Conservation (phyloP, 2,888 invertebrate species). For the Galerucella calmariensis region DNA sequence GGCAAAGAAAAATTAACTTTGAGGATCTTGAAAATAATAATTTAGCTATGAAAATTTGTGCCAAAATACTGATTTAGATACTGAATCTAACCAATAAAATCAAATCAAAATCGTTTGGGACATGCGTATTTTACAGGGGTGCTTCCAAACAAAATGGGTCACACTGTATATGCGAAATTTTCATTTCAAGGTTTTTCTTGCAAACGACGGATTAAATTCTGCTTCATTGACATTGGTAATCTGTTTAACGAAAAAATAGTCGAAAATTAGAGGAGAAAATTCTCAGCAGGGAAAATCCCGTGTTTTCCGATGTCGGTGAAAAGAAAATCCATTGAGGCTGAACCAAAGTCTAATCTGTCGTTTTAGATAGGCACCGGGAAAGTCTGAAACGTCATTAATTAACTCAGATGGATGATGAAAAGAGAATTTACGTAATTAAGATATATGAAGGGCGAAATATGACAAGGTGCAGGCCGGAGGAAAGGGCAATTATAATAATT, state of each 20-base stretch:
- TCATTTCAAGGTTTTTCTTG: background rate
- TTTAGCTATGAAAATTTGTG: too few relatives aligned
- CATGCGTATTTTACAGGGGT: too few relatives aligned
- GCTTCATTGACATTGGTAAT: conserved; percentile 3
- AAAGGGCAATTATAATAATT: conserved; percentile 30
- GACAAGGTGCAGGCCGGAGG: conserved; percentile 13
- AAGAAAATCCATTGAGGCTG: conserved; percentile 24
- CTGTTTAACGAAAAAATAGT: conserved; percentile 22
- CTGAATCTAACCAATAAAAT: too few relatives aligned
- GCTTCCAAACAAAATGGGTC: too few relatives aligned
- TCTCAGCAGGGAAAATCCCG: conserved; percentile 13
- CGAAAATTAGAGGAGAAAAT: conserved; percentile 12
- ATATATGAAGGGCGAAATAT: conserved; percentile 36
- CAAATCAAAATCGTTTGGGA: too few relatives aligned
- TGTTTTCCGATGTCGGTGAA: conserved; percentile 25
- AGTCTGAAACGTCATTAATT: conserved; percentile 30
- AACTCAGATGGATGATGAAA: conserved; percentile 29
- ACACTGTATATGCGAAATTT: background rate
- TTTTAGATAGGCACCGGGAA: conserved; percentile 10
- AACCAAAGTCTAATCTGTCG: conserved; percentile 6
- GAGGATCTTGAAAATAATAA: too few relatives aligned
- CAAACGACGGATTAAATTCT: background rate
- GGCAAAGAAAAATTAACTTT: too few relatives aligned
- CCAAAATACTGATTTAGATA: too few relatives aligned
- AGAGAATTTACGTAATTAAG: conserved; percentile 37